Conservation (phyloP, 1,140 invertebrate genomes). For the Tachypleus tridentatus region DNA sequence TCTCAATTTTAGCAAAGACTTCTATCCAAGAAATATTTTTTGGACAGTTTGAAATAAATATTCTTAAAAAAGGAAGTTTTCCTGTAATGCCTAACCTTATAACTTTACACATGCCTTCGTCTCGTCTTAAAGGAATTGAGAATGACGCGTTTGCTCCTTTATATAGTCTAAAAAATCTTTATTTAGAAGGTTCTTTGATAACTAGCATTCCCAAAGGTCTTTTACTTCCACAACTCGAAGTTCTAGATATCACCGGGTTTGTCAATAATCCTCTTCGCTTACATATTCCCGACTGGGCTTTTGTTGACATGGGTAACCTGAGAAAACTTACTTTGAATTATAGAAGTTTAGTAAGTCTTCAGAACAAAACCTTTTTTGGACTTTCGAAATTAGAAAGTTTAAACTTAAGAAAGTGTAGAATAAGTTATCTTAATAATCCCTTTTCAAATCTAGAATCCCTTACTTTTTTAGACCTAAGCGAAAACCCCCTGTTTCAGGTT, state of each 20-base stretch:
- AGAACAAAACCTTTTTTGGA: constrained; percentile 10
- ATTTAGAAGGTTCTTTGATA: constrained; percentile 11
- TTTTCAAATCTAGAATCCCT: neutral
- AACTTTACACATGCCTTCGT: constrained; percentile 5
- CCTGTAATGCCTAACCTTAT: constrained; percentile 16
- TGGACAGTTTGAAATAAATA: neutral
- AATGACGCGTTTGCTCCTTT: constrained; percentile 10
- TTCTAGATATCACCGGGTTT: constrained; percentile 8
- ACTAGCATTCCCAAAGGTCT: constrained; percentile 6
- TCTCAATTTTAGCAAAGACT: constrained; percentile 4
- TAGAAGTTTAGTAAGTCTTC: constrained; percentile 7
- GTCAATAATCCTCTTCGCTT: constrained; percentile 1
- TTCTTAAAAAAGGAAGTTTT: neutral
- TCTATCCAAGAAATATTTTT: neutral
- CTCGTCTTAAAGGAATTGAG: constrained; percentile 10
- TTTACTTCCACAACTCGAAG: constrained; percentile 10
- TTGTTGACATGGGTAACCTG: constrained; percentile 8
- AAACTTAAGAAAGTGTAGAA: constrained; percentile 8
- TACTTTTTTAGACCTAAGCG: neutral
- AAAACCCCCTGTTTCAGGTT: neutral
- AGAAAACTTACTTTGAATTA: constrained; percentile 13
- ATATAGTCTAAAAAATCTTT: constrained; percentile 5
- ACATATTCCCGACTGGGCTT: constrained; percentile 5
- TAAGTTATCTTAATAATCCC: constrained; percentile 5
- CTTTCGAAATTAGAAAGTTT: constrained; percentile 13